A percentile compares a stretch with the other conserved stretches of the same genome.
phyloP scores from a whole-genome alignment of 1,140 invertebrate species.

The Trinorchestia longiramus region DNA sequence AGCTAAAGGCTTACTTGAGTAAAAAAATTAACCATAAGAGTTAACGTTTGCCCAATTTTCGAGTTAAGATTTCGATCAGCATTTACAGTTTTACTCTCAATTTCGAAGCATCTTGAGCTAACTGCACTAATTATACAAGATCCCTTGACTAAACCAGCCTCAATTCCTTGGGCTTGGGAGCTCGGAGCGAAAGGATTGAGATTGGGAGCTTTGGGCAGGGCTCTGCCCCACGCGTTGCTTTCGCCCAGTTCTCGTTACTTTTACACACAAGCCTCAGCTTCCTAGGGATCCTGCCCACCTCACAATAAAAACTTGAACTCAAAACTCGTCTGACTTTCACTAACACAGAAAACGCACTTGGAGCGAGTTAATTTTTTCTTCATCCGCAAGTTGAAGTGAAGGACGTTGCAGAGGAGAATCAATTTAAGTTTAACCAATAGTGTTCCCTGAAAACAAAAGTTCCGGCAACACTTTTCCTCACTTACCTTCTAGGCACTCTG shows the following conservation, averaged over 20 bases:
- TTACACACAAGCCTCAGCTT: not conserved
- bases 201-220: not conserved
- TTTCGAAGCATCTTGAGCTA: too few species aligned
- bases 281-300: not conserved
- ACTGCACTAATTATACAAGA: too few species aligned
- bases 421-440: slow-evolving; percentile 49
- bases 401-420: slow-evolving; percentile 28
- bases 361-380: slow-evolving; percentile 21
- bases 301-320: not conserved
- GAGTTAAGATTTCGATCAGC: too few species aligned
- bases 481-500: not conserved
- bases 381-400: slow-evolving; percentile 1
- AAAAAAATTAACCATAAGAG: too few species aligned
- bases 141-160: too few species aligned
- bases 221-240: not conserved
- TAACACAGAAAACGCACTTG: slow-evolving; percentile 44
- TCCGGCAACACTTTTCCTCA: not conserved
- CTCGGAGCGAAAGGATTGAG: not conserved
- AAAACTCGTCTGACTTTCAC: slow-evolving; percentile 47
- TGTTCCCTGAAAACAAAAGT: not conserved
- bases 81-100: too few species aligned
- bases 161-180: not conserved
- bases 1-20: too few species aligned
- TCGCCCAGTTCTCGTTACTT: not conserved
- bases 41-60: too few species aligned